phyloP scores from a whole-genome alignment of 2,797 vertebrate genomes.

The Rhinoraja longicauda region DNA sequence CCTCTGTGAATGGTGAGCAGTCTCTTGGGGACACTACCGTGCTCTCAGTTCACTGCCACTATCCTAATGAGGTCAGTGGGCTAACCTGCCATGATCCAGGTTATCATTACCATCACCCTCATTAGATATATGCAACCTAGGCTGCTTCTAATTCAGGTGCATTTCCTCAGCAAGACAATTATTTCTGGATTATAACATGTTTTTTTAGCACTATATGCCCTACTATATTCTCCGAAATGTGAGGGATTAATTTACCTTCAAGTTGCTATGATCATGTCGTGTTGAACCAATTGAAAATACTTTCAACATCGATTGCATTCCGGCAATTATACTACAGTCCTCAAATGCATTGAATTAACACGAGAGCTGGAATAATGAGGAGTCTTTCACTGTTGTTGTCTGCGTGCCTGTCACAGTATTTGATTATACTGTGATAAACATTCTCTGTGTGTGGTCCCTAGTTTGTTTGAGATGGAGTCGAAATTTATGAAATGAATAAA shows the following conservation, averaged over 20 bases:
- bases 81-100: not conserved
- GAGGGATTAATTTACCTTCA: not conserved
- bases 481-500: not conserved
- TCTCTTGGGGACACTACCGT: not conserved
- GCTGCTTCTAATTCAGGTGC: not conserved
- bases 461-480: not conserved
- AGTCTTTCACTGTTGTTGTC: not conserved
- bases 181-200: not conserved
- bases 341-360: not conserved
- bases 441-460: not conserved
- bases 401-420: not conserved
- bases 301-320: conserved; percentile 10
- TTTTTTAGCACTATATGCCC: not conserved
- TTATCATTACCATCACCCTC: too few relatives aligned
- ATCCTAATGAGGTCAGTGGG: not conserved
- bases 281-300: conserved; percentile 12
- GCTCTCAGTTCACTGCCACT: not conserved
- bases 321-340: not conserved
- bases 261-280: not conserved
- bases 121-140: not conserved
- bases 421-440: not conserved
- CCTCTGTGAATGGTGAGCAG: not conserved
- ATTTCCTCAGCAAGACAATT: not conserved
- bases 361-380: not conserved
- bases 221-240: not conserved